Evolutionary conservation across 2,888 invertebrate genomes (phyloP).

Genomic region (Eilema sororculum): DNA sequence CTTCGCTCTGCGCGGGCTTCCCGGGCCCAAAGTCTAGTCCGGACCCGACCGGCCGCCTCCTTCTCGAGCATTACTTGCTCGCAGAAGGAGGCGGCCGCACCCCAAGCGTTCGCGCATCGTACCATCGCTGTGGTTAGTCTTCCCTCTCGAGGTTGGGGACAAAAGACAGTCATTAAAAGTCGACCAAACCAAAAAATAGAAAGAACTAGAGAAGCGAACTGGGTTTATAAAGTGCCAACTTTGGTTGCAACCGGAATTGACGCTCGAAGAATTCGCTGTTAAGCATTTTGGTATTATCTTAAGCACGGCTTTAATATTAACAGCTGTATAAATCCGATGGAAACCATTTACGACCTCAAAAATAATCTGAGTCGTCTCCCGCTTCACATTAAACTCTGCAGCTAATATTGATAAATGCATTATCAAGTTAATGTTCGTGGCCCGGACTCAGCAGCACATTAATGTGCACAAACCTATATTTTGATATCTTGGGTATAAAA

Average conservation of each 20-base stretch:
- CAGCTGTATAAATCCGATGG: background rate
- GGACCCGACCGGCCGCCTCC: no score
- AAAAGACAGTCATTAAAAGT: no score
- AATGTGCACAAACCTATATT: slow-evolving; percentile 41
- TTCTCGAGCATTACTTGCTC: no score
- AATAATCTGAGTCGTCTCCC: background rate
- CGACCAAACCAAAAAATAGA: background rate
- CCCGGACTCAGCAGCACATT: slow-evolving; percentile 27
- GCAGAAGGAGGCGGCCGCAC: no score
- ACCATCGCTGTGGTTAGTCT: no score
- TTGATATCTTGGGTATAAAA: slow-evolving; percentile 40
- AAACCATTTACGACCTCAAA: background rate
- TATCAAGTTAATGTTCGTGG: slow-evolving; percentile 18
- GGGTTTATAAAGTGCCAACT: background rate
- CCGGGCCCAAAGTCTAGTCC: no score
- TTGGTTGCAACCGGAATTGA: background rate
- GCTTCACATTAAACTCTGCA: slow-evolving; percentile 19
- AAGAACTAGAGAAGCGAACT: background rate
- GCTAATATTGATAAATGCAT: slow-evolving; percentile 30
- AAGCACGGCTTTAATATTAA: background rate
- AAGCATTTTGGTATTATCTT: background rate
- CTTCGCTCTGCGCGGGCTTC: no score
- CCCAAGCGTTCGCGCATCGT: no score
- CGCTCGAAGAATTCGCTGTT: background rate
- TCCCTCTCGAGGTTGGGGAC: no score